Evolutionary conservation across 2,113 vertebrate genomes (phyloP).

Genomic region (Actenoides hombroni): DNA sequence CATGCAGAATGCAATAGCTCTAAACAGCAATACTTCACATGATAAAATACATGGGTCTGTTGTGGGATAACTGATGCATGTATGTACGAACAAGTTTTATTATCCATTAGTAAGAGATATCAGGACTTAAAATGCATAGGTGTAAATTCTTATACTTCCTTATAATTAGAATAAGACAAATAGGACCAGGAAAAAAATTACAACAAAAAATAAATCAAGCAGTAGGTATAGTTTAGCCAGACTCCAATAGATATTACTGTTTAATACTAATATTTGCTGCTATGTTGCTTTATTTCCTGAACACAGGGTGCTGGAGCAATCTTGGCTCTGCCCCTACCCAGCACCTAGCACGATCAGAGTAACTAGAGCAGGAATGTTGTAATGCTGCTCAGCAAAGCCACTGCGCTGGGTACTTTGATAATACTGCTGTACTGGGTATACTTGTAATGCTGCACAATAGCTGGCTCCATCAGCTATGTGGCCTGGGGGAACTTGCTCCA

Average conservation of each 20-base stretch:
- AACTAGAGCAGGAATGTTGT: background rate
- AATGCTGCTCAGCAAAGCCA: background rate
- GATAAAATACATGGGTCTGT: background rate
- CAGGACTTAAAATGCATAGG: fast-evolving
- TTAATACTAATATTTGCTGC: background rate
- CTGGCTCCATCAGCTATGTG: background rate
- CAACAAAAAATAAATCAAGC: background rate
- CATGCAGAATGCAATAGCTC: fast-evolving
- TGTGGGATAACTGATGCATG: background rate
- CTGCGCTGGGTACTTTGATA: background rate
- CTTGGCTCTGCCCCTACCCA: background rate
- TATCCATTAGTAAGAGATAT: too few relatives aligned
- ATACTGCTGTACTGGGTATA: background rate
- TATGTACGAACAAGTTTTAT: background rate
- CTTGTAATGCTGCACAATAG: background rate
- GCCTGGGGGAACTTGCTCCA: background rate
- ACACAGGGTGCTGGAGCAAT: background rate
- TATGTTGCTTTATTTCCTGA: background rate
- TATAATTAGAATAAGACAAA: background rate
- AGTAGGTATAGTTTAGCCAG: background rate
- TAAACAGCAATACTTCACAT: fast-evolving
- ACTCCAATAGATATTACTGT: background rate
- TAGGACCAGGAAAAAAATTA: background rate
- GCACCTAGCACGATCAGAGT: fast-evolving
- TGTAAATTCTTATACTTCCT: background rate